Conservation (phyloP, 2,113 vertebrate genomes). For the Poecile atricapillus region DNA sequence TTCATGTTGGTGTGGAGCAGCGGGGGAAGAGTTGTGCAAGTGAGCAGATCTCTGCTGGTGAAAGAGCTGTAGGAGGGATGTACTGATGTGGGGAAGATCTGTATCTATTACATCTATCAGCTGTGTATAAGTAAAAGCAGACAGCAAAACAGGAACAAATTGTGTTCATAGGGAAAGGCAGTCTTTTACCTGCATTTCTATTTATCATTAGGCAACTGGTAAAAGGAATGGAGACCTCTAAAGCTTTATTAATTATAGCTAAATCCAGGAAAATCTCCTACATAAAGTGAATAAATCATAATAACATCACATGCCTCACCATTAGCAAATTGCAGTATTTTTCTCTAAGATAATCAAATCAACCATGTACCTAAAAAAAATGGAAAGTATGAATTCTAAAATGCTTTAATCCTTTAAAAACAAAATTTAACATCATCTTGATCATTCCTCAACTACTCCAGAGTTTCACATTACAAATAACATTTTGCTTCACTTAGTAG, state of each 20-base stretch:
- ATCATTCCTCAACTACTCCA: neutral
- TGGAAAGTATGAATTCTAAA: neutral
- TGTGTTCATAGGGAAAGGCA: neutral
- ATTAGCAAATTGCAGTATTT: constrained; percentile 6
- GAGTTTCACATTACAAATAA: neutral
- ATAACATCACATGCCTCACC: neutral
- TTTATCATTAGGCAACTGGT: neutral
- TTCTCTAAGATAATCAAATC: neutral
- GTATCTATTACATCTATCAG: neutral
- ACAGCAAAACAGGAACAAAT: neutral
- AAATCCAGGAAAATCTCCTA: constrained; percentile 34
- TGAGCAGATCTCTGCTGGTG: neutral
- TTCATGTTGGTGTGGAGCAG: neutral
- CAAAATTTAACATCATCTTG: neutral
- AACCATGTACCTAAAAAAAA: neutral
- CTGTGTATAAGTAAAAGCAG: neutral
- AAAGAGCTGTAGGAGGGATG: neutral
- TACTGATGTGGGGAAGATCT: neutral
- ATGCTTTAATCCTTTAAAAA: neutral
- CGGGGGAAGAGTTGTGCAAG: neutral
- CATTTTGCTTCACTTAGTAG: neutral
- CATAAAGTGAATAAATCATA: neutral
- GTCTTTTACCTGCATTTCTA: neutral
- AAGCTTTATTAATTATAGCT: constrained; percentile 29
- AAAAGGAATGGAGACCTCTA: neutral